These are phyloP conservation scores for Lathronympha strigana DNA, from an alignment of 2,888 invertebrate species.

Conservation along the genomic window DNA sequence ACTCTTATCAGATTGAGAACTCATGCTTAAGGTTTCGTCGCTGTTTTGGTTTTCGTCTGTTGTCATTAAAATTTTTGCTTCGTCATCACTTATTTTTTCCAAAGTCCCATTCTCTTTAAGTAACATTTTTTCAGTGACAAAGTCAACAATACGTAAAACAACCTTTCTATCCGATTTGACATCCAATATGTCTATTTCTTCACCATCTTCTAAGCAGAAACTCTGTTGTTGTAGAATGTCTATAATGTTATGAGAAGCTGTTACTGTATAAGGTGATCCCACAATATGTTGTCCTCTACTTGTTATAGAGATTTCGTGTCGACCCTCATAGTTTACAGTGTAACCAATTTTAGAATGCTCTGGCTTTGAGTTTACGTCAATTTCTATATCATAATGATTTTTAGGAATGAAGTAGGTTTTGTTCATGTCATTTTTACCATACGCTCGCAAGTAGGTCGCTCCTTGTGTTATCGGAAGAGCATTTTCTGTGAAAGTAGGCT, in stretches of 20 bases:
- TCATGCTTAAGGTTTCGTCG: conserved; percentile 43
- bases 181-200: conserved; percentile 78
- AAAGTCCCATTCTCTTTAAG: conserved; percentile 79
- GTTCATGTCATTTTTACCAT: conserved; percentile 75
- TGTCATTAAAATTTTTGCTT: conserved; percentile 71
- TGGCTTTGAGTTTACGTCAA: conserved; percentile 72
- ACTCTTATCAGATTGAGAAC: conserved; percentile 44
- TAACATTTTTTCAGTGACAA: conserved; percentile 83
- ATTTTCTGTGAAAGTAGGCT: conserved; percentile 68
- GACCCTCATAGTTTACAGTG: conserved; percentile 78
- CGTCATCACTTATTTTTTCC: conserved; percentile 76
- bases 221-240: conserved; percentile 67
- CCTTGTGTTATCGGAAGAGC: conserved; percentile 76
- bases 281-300: conserved; percentile 82
- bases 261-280: conserved; percentile 85
- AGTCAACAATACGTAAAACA: conserved; percentile 80
- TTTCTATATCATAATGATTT: conserved; percentile 79
- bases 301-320: conserved; percentile 83
- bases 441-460: conserved; percentile 72
- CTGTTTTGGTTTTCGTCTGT: conserved; percentile 53
- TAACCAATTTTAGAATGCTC: conserved; percentile 82
- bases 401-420: conserved; percentile 79
- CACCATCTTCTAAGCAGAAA: conserved; percentile 74
- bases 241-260: conserved; percentile 71
- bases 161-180: conserved; percentile 76